These are phyloP conservation scores for Neogale vison DNA, from an alignment of 2,113 vertebrate species.

Conservation along the genomic window DNA sequence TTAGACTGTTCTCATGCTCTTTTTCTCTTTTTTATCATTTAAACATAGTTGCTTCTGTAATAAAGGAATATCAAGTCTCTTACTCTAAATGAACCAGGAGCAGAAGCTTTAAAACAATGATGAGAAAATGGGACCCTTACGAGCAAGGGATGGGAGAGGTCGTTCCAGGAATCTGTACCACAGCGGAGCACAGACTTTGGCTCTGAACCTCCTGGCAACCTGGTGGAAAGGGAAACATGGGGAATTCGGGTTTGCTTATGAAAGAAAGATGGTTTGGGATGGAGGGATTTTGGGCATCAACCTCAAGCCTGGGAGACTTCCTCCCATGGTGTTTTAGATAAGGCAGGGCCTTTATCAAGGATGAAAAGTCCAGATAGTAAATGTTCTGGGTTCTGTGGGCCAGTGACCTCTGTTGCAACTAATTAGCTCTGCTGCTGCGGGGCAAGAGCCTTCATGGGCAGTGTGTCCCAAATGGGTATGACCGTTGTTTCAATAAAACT, in stretches of 20 bases:
- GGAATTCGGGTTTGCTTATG: not conserved
- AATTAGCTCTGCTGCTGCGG: not conserved
- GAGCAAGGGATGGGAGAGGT: not conserved
- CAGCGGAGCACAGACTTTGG: not conserved
- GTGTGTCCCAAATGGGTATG: not conserved
- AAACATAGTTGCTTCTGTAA: rapidly evolving
- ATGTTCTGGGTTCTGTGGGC: not conserved
- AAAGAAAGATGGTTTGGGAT: not conserved
- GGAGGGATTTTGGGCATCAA: not conserved
- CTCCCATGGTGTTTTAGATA: not conserved
- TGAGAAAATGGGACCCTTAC: not conserved
- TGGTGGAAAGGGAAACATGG: not conserved
- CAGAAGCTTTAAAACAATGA: not conserved
- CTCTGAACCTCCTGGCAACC: not conserved
- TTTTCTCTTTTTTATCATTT: not conserved
- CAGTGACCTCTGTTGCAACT: not conserved
- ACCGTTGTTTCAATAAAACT: not conserved
- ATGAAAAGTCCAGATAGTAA: not conserved
- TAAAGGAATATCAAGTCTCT: not conserved
- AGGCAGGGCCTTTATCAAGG: not conserved
- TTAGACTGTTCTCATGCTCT: rapidly evolving
- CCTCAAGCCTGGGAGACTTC: not conserved
- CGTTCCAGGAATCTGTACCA: not conserved
- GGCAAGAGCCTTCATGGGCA: not conserved
- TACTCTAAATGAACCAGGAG: not conserved